Evolutionary conservation across 2,888 invertebrate species (phyloP), one percentile per base, ranked within the genome.

Genomic region (Cataglyphis altisquamis): DNA sequence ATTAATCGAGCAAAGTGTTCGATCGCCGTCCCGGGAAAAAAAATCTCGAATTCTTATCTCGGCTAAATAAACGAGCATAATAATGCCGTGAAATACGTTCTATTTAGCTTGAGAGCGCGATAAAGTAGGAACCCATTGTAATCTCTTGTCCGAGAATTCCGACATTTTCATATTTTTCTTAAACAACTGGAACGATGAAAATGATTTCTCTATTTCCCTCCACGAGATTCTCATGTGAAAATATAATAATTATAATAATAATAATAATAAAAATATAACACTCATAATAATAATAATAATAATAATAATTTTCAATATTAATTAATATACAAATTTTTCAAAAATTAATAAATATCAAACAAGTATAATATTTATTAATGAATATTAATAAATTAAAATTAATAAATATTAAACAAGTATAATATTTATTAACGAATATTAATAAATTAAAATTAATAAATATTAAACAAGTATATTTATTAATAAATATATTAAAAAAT

Each of bases 11-110:
- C 60, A 75, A 77, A 66, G 36, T 66, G 66, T 67, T 75, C 75
- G 82, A 82, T 78, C 68, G 78, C 41, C 78, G 45, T 32, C 18
- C 60, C 45, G 60, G 18, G 2, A 29, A 29, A 29, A 70, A 80
- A 52, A 80, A 78, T 78, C 78, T 68, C 57, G 57, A 68, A 21
- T 78, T 70, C 78, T 78, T 78, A 80, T 70, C 70, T 80, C 78
- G 78, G n/a, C 36, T 70, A 60, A 70, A 80, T 70, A 39, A 60
- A 63, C 81, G 77, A 29, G 41, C 75, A 29, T 75, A 63, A 82
- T 82, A 64, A 64, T 63, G 9, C 77, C 9, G 75, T 52, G 12
- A 75, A 80, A 80, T 15, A 18, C 52, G 39, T 77, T 60, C 70
- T 18, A 18, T 21, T 70, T 63, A 41, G 29, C 55, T n/a, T 63